phyloP scores from a whole-genome alignment of 2,113 vertebrate species.

The Phalacrocorax aristotelis region DNA sequence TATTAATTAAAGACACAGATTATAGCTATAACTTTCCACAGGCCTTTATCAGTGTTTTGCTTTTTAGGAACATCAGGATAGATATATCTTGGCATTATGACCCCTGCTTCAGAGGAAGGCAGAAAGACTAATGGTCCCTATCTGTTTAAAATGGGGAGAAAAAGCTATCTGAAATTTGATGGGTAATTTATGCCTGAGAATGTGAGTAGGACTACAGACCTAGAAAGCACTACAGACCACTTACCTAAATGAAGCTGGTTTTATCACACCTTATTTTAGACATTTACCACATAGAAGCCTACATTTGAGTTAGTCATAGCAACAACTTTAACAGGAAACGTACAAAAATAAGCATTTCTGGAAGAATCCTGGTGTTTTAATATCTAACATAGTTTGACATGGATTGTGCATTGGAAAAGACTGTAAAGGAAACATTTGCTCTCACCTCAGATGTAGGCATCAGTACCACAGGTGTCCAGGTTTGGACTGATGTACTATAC shows the following conservation, averaged over 20 bases:
- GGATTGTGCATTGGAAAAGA: neutral
- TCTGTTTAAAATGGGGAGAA: neutral
- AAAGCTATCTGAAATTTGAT: neutral
- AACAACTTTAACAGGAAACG: neutral
- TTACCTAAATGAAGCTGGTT: neutral
- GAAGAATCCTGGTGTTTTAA: neutral
- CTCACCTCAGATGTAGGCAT: neutral
- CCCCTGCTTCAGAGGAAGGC: neutral
- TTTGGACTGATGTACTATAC: neutral
- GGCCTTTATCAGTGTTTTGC: neutral
- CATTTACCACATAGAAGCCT: neutral
- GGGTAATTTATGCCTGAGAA: neutral
- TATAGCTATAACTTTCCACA: neutral
- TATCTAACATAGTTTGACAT: neutral
- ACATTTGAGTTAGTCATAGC: neutral
- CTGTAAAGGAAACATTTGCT: neutral
- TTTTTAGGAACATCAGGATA: neutral
- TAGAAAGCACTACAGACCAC: neutral
- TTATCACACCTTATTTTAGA: neutral
- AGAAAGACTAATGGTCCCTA: neutral
- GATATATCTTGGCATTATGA: neutral
- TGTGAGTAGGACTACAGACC: neutral
- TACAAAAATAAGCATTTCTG: neutral
- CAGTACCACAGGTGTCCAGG: neutral
- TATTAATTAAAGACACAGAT: neutral